phyloP scores from a whole-genome alignment of 2,113 vertebrate genomes.

The Steatornis caripensis region DNA sequence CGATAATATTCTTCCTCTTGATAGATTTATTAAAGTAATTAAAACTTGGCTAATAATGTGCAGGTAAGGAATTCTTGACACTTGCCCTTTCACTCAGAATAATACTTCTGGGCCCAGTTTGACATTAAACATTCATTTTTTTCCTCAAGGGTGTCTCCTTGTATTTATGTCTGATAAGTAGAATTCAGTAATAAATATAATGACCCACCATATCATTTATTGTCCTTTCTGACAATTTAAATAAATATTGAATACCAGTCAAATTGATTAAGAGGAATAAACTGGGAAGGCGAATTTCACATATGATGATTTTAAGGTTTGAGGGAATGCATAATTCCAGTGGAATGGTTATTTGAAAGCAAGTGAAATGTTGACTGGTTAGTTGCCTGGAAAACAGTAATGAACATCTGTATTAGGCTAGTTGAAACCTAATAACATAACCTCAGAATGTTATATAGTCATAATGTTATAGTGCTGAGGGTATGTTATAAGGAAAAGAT shows the following conservation, averaged over 20 bases:
- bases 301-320: not conserved
- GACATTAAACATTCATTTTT: not conserved
- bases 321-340: not conserved
- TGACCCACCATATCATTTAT: not conserved
- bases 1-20: not conserved
- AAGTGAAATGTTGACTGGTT: not conserved
- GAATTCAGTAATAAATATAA: not conserved
- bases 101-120: not conserved
- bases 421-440: not conserved
- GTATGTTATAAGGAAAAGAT: not conserved
- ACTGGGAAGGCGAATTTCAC: not conserved
- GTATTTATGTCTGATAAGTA: not conserved
- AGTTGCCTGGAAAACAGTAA: not conserved
- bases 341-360: not conserved
- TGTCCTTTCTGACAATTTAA: not conserved
- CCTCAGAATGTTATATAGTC: not conserved
- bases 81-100: not conserved
- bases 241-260: not conserved
- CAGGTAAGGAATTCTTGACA: not conserved
- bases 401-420: not conserved
- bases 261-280: not conserved
- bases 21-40: constrained; percentile 22
- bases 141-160: not conserved
- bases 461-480: not conserved
- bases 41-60: not conserved